Base-by-base conservation (phyloP, 1,140 invertebrate species). In the Drosophila orena region DNA sequence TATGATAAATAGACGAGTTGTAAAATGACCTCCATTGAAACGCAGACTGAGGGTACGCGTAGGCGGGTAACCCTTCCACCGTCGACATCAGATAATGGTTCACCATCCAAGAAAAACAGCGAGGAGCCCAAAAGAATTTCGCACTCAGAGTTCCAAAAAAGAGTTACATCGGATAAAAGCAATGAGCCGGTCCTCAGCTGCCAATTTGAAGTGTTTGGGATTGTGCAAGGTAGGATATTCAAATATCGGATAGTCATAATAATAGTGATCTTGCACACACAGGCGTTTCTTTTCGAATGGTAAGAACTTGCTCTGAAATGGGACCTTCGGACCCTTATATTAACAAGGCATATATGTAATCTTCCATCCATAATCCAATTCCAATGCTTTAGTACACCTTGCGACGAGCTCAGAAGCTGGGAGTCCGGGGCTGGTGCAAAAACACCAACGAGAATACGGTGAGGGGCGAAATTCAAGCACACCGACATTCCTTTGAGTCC, bases 251-350 rank as follows among this genome's bases (percentile, higher is more conserved):
- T n/a, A 34, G 11, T 50, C 7, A 15, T 1, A 50, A 30, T 50
- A 50, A 50, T 50, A 4, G 14, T 24, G 6, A 6, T 50, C 12
- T 35, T 4, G 6, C 8, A 30, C 5, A 8, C 14, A 0, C 53
- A 89, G 84, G 77, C 1, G 84, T 89, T 35, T 89, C 84, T 0
- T 89, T 89, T 65, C 80, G 79, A 7, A 72, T 77, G 74, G 84
- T 77, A 75, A 71, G 68, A 14, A 6, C 12, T 15, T 15, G 37
- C 37, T n/a, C 3, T 3, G n/a, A 2, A 17, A 43, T 43, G 6
- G 15, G 30, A 30, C 10, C 30, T 8, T 30, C 30, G 8, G 2
- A 10, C 7, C 2, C 27, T 8, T 27, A 27, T 30, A 8, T 30
- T 30, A 30, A 8, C 8, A 8, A 30, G 27, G 27, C 8, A 30